These are phyloP conservation scores for Takifugu flavidus DNA, from an alignment of 2,113 vertebrate species.

Conservation along the genomic window DNA sequence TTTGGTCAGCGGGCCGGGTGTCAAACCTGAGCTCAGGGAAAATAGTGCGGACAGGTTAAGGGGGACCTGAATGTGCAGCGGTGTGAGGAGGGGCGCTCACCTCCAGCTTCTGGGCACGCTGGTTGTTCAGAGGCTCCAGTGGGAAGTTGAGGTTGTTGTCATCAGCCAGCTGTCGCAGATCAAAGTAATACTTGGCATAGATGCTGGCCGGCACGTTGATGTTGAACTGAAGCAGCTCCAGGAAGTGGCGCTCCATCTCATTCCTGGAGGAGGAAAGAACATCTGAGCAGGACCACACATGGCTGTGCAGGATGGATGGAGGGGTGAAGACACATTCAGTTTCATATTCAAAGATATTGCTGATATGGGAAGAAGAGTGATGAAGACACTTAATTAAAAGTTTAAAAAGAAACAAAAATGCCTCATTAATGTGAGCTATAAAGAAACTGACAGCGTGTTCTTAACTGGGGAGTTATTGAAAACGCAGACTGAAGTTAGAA, in stretches of 20 bases:
- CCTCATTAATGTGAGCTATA: no score
- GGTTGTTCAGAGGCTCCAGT: slow-evolving; percentile 93
- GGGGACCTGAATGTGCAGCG: neutral
- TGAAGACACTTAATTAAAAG: no score
- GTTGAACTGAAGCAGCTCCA: slow-evolving; percentile 97
- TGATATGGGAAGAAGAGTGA: no score
- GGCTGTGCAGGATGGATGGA: neutral
- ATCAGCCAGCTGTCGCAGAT: slow-evolving; percentile 94
- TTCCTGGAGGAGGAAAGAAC: slow-evolving; percentile 77
- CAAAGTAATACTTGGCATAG: slow-evolving; percentile 99
- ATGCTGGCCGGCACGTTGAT: slow-evolving; percentile 98
- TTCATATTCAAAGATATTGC: no score
- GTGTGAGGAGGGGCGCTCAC: slow-evolving; percentile 67
- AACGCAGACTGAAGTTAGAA: no score
- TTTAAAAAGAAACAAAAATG: no score
- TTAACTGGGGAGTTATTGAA: no score
- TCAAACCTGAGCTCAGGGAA: no score
- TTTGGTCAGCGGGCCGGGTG: no score
- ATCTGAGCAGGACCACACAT: neutral
- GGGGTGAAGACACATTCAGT: neutral
- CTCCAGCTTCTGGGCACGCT: slow-evolving; percentile 96
- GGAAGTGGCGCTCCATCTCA: slow-evolving; percentile 95
- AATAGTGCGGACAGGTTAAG: no score
- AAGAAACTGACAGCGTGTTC: no score
- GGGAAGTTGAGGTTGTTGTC: slow-evolving; percentile 95